Evolutionary conservation across 2,113 vertebrate species (phyloP).

Genomic region (Furnarius figulus): DNA sequence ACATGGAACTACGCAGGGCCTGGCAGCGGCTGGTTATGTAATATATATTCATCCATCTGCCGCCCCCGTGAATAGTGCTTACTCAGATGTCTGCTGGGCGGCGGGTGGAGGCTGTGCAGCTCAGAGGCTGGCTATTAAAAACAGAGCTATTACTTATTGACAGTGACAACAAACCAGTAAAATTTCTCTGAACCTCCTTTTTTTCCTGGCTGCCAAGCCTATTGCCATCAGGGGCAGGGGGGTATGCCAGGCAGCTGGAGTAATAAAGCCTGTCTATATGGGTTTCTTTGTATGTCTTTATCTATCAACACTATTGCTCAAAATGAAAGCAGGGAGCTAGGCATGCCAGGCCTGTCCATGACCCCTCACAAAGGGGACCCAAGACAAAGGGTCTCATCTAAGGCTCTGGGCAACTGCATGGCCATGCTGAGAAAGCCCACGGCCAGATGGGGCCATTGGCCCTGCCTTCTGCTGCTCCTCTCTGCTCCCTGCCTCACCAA

Average conservation of each 20-base stretch:
- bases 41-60: background rate
- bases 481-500: background rate
- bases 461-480: background rate
- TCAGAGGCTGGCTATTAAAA: slow-evolving; percentile 25
- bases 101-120: background rate
- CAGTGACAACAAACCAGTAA: slow-evolving; percentile 48
- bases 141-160: slow-evolving; percentile 25
- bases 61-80: background rate
- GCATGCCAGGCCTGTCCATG: background rate
- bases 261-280: slow-evolving; percentile 7
- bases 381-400: background rate
- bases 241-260: background rate
- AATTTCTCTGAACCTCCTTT: slow-evolving; percentile 18
- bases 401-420: background rate
- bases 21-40: background rate
- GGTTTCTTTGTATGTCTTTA: background rate
- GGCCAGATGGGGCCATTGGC: background rate
- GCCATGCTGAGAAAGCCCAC: rapidly evolving
- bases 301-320: background rate
- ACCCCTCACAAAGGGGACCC: background rate
- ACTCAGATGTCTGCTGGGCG: background rate
- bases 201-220: slow-evolving; percentile 13
- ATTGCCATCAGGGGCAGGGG: background rate
- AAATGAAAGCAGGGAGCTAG: background rate
- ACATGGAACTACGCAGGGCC: background rate